Conservation (phyloP, 2,888 invertebrate species). For the Ganaspis brasiliensis region DNA sequence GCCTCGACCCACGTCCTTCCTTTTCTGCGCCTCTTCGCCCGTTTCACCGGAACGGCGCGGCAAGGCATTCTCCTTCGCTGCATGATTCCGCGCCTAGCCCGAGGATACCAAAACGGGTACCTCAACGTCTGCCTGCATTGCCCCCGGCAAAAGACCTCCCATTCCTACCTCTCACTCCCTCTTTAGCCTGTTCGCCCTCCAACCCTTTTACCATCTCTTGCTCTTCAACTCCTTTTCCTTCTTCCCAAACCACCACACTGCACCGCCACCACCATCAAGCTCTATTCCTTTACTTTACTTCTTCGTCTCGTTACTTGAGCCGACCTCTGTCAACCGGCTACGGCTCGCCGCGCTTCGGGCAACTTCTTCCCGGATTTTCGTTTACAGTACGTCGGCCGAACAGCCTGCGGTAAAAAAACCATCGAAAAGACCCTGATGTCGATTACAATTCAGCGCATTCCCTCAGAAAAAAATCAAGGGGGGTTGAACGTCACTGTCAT, state of each 20-base stretch:
- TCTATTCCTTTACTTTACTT: conserved; percentile 49
- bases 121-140: conserved; percentile 76
- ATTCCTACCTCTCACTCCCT: neutral
- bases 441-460: conserved; percentile 11
- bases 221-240: conserved; percentile 39
- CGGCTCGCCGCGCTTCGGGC: conserved; percentile 59
- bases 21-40: conserved; percentile 38
- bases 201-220: conserved; percentile 55
- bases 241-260: conserved; percentile 45
- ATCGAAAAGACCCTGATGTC: conserved; percentile 8
- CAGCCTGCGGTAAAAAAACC: conserved; percentile 1
- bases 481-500: neutral
- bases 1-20: conserved; percentile 47
- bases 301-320: conserved; percentile 62
- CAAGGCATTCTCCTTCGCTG: conserved; percentile 71
- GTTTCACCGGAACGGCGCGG: conserved; percentile 53
- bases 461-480: neutral
- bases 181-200: conserved; percentile 39
- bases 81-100: conserved; percentile 72
- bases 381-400: conserved; percentile 46
- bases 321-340: conserved; percentile 66
- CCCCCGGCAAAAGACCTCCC: conserved; percentile 61
- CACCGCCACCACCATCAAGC: conserved; percentile 42
- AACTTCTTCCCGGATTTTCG: conserved; percentile 58
- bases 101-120: conserved; percentile 73